Evolutionary conservation across 2,888 invertebrate genomes (phyloP).

Genomic region (Nephrotoma appendiculata): DNA sequence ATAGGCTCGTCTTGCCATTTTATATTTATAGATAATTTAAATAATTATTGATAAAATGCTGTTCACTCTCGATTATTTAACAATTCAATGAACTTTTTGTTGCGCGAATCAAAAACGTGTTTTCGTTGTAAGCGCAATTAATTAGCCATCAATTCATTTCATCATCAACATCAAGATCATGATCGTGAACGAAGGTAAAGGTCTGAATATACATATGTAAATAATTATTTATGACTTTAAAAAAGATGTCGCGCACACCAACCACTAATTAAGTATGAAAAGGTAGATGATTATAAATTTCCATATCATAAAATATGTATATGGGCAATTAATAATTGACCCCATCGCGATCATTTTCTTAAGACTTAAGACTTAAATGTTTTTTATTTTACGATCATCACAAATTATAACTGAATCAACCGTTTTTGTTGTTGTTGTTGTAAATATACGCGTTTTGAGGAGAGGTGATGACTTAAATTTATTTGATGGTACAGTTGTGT

Average conservation of each 20-base stretch:
- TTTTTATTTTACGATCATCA: background rate
- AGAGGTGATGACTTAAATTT: background rate
- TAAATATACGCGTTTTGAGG: background rate
- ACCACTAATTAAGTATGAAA: background rate
- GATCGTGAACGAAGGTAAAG: background rate
- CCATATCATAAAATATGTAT: background rate
- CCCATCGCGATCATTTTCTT: background rate
- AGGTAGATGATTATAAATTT: background rate
- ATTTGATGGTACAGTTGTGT: background rate
- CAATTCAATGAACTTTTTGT: background rate
- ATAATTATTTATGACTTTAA: background rate
- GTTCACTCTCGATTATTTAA: background rate
- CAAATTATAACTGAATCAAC: background rate
- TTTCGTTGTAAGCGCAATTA: background rate
- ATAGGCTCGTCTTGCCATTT: background rate
- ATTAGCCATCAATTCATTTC: background rate
- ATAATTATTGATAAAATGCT: background rate
- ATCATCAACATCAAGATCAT: background rate
- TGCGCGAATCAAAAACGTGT: background rate
- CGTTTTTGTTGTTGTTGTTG: background rate
- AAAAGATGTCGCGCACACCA: background rate
- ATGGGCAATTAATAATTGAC: background rate
- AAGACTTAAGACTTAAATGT: background rate
- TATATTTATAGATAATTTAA: background rate
- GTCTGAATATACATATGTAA: background rate